These are phyloP conservation scores for Microcebus ravelobensis DNA, from an alignment of 2,113 vertebrate genomes.

Conservation along the genomic window DNA sequence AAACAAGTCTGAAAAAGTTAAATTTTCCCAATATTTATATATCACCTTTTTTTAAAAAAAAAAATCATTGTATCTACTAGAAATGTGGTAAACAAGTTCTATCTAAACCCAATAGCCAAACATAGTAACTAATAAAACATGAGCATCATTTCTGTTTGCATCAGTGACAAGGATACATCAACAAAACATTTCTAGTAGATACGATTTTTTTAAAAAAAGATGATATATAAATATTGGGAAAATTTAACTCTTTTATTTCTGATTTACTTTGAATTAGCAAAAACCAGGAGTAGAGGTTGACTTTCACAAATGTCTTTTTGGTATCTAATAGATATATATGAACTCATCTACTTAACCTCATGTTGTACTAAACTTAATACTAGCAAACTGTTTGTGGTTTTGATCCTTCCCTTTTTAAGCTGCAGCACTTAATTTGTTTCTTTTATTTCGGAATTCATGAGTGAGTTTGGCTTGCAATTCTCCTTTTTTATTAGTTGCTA, in stretches of 20 bases:
- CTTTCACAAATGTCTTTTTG: constrained; percentile 5
- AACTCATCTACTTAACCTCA: not conserved
- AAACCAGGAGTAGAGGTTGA: not conserved
- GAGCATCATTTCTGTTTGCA: not conserved
- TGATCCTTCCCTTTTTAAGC: not conserved
- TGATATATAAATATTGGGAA: not conserved
- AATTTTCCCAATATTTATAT: not conserved
- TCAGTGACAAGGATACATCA: not conserved
- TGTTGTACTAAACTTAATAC: not conserved
- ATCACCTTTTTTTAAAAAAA: not conserved
- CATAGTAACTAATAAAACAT: not conserved
- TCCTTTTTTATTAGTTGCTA: not conserved
- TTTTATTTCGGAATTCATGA: constrained; percentile 7
- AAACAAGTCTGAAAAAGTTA: not conserved
- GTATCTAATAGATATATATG: not conserved
- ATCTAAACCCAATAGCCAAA: not conserved
- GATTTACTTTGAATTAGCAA: not conserved
- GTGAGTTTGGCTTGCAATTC: not conserved
- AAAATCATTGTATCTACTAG: not conserved
- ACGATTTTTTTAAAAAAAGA: not conserved
- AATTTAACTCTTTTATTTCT: constrained; percentile 19
- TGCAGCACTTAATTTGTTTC: not conserved
- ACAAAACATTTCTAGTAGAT: not conserved
- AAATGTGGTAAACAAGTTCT: not conserved
- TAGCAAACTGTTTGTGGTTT: not conserved